Percentiles rank a stretch among this genome's conserved stretches.
phyloP scores from a whole-genome alignment of 2,888 invertebrate species.

The Scaptomyza caliginosa region DNA sequence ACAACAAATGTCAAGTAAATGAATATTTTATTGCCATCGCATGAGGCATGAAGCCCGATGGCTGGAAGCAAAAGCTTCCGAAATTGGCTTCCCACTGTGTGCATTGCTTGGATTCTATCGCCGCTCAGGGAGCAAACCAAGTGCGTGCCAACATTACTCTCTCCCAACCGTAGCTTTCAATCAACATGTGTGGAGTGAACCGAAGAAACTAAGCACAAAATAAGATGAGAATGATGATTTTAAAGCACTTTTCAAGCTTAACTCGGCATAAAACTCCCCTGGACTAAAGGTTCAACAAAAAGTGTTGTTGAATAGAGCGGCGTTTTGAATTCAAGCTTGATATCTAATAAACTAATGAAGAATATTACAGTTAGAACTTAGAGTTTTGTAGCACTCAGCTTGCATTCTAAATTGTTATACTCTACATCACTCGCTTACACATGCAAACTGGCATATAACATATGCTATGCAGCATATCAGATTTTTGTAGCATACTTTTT shows the following conservation, averaged over 20 bases:
- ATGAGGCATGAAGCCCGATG: slow-evolving; percentile 19
- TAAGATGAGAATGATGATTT: slow-evolving; percentile 38
- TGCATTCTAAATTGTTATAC: too few relatives aligned
- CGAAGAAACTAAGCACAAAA: slow-evolving; percentile 28
- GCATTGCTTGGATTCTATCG: slow-evolving; percentile 46
- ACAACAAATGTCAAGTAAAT: slow-evolving; percentile 65
- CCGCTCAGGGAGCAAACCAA: slow-evolving; percentile 49
- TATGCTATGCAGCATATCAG: slow-evolving; percentile 27
- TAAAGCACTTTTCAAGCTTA: slow-evolving; percentile 11
- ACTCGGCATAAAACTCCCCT: slow-evolving; percentile 1
- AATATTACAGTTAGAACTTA: too few relatives aligned
- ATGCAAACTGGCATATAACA: slow-evolving; percentile 18
- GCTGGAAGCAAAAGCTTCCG: slow-evolving; percentile 17
- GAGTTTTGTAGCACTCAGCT: too few relatives aligned
- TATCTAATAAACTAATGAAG: too few relatives aligned
- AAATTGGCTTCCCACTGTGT: slow-evolving; percentile 73
- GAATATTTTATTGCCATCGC: slow-evolving; percentile 70
- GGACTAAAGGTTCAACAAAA: too few relatives aligned
- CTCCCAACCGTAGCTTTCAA: not conserved
- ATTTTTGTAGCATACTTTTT: slow-evolving; percentile 71
- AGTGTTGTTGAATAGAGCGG: too few relatives aligned
- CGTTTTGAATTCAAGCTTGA: too few relatives aligned
- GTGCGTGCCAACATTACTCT: slow-evolving; percentile 38
- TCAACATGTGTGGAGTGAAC: not conserved
- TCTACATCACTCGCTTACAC: slow-evolving; percentile 13